Base-by-base conservation (phyloP, 92 coral and sea anemone genomes). In the Palythoa grandis region DNA sequence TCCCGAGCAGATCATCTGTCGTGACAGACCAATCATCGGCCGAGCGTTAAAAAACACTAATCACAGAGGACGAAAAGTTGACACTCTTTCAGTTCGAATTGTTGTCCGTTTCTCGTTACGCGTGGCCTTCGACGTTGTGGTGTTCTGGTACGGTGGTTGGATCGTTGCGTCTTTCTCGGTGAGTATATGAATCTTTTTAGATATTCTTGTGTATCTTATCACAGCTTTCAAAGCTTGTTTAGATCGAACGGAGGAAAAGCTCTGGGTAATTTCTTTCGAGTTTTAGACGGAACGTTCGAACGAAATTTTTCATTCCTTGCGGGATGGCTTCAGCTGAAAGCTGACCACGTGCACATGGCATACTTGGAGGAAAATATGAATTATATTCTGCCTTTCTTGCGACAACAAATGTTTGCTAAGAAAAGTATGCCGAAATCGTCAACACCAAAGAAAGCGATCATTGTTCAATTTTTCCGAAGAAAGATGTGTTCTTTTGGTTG, bases 151-250 rank as follows among this genome's bases (percentile, higher is more conserved):
- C 71, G 38, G 71, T 66, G 71, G 38, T 4, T 7, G 71, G 71
- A 66, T 22, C 38, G 38, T 13, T 66, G 29, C 11, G 37, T 66
- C 38, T 66, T 20, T 66, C 71, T 66, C 71, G 71, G 71, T 66
- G 71, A 20, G 39, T 1, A 66, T 66, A 66, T 22, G 71, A 22
- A 66, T 58, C 13, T 66, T 66, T 22, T 66, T 66, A 24, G 71
- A 20, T 67, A 67, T 67, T 0, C 72, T 67, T 67, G 13, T 67
- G 38, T 67, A 67, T 20, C 72, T 67, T 67, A 22, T 20, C 72
- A 67, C 39, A 67, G 72, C 72, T 67, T 67, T 67, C 72, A 67
- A 67, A 67, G 39, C 38, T 24, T 67, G 72, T 67, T 67, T 25
- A 20, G 72, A 67, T 23, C 2, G 72, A 67, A 3, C 72, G 38